Conservation (phyloP, 2,797 vertebrate genomes). For the Acipenser ruthenus region DNA sequence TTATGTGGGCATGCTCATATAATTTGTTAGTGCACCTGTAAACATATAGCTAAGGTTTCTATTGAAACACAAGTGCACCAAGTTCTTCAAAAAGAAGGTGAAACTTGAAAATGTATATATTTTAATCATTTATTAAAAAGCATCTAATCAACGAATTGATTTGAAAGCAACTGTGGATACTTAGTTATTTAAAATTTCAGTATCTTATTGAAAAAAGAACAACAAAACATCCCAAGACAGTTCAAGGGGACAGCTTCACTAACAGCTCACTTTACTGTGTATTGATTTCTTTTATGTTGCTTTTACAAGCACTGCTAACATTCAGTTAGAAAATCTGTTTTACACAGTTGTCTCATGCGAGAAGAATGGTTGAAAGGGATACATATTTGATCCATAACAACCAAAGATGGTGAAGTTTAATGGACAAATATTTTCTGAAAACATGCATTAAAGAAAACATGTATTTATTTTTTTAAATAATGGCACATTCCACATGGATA, state of each 20-base stretch:
- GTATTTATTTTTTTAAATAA: background rate
- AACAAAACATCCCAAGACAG: conserved; percentile 52
- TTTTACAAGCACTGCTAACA: conserved; percentile 18
- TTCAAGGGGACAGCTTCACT: conserved; percentile 52
- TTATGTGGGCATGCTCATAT: too few relatives aligned
- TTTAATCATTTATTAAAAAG: conserved; percentile 7
- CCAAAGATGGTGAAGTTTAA: background rate
- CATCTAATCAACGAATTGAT: conserved; percentile 57
- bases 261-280: conserved; percentile 54
- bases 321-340: background rate
- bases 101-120: too few relatives aligned
- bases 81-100: background rate
- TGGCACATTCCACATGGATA: background rate
- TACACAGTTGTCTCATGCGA: background rate
- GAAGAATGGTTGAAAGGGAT: background rate
- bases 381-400: background rate
- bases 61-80: background rate
- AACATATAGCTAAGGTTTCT: too few relatives aligned
- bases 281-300: conserved; percentile 48
- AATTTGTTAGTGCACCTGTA: too few relatives aligned
- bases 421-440: background rate
- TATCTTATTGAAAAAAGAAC: conserved; percentile 67
- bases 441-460: background rate
- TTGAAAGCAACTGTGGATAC: conserved; percentile 45
- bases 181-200: conserved; percentile 50